Evolutionary conservation across 2,888 invertebrate genomes (phyloP), one percentile per base, ranked within the genome.

Genomic region (Lithophane leautieri): DNA sequence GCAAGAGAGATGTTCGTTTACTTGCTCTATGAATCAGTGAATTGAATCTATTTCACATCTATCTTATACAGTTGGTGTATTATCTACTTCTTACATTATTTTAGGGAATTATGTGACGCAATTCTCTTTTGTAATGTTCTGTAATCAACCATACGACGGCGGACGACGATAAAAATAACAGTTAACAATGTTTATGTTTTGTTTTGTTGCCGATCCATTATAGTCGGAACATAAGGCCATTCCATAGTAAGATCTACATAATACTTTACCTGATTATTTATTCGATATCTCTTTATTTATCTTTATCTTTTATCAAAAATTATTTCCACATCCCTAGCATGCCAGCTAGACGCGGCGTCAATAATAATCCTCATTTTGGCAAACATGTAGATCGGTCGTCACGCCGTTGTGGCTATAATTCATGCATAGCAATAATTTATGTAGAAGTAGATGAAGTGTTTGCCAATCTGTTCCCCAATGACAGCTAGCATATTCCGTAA

Each of bases 351-450:
- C 42, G 73, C 78, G 60, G 78, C 80, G 71, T 83, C 86, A 87
- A 81, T 83, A 88, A 89, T 93, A 92, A 92, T 91, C 90, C 92
- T 92, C 88, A 86, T 92, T 93, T 92, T 94, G 94, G 93, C 93
- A 92, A 91, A 92, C 89, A 80, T 81, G 74, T 86, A 79, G 83
- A 86, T 82, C 81, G 80, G 84, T 89, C 89, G 89, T 90, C 90
- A 90, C 82, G 83, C 76, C 82, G 79, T 82, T 82, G 80, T 83
- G 85, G 77, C 82, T 85, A 90, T 93, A 92, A 90, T 88, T 92
- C 90, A 92, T 91, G 89, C 90, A 90, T 89, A 89, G 87, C 84
- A 90, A 92, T 93, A 92, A 92, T 93, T 91, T 91, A 90, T 89
- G 74, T 92, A 86, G 88, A 92, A 92, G 90, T 89, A 90, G 89